Conservation (phyloP, 2,113 vertebrate species). For the Prionailurus viverrinus region DNA sequence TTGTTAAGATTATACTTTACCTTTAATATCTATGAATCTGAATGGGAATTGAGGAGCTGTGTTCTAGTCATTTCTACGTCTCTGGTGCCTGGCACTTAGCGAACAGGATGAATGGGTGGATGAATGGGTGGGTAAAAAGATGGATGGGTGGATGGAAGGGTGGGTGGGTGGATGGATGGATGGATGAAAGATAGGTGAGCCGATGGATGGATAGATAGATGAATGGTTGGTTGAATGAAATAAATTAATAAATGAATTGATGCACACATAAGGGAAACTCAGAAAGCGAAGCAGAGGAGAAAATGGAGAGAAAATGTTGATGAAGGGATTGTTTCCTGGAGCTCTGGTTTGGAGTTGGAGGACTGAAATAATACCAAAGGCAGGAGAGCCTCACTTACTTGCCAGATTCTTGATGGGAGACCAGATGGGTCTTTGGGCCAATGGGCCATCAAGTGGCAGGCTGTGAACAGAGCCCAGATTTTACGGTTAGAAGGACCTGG, state of each 20-base stretch:
- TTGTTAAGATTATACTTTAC: neutral
- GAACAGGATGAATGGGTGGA: neutral
- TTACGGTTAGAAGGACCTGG: neutral
- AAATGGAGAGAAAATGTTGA: neutral
- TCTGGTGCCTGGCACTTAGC: neutral
- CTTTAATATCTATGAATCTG: neutral
- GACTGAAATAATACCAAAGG: neutral
- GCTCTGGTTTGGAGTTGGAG: neutral
- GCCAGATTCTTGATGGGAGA: neutral
- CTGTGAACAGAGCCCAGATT: neutral
- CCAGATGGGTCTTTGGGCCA: neutral
- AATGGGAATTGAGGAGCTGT: neutral
- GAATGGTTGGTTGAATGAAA: neutral
- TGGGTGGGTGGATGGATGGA: accelerated
- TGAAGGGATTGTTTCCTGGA: neutral
- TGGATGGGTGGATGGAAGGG: no score
- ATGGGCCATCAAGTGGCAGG: neutral
- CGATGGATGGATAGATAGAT: neutral
- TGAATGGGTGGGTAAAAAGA: neutral
- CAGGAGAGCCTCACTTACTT: neutral
- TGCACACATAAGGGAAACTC: neutral
- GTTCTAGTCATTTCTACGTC: neutral
- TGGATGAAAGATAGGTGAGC: neutral
- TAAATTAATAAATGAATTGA: neutral
- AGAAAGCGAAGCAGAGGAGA: neutral